Evolutionary conservation across 2,888 invertebrate genomes (phyloP).

Genomic region (Caenorhabditis macrosperma): DNA sequence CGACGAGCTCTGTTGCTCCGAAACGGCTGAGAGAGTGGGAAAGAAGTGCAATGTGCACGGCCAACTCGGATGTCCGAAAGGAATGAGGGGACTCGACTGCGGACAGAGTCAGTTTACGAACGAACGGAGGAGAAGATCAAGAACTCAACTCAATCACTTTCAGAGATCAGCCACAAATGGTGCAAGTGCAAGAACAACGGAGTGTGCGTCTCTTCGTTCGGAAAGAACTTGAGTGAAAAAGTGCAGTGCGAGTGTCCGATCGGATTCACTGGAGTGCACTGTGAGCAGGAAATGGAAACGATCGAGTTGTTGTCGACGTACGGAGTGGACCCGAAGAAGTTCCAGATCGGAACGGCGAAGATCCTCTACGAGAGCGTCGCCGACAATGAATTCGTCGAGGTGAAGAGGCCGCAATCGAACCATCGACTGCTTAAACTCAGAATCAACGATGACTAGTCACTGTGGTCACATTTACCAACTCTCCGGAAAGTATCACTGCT

Average conservation of each 20-base stretch:
- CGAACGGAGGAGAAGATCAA: background rate
- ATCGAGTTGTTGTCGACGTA: constrained; percentile 29
- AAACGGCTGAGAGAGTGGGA: constrained; percentile 30
- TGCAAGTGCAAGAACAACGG: constrained; percentile 41
- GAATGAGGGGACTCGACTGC: constrained; percentile 29
- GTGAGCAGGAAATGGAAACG: constrained; percentile 11
- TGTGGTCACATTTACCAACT: too few relatives aligned
- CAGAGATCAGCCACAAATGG: constrained; percentile 25
- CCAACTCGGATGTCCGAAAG: constrained; percentile 25
- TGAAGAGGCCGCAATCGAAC: constrained; percentile 18
- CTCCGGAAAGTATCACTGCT: too few relatives aligned
- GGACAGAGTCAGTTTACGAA: background rate
- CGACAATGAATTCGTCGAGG: constrained; percentile 40
- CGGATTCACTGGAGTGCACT: constrained; percentile 25
- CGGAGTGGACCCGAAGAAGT: constrained; percentile 42
- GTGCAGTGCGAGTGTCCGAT: constrained; percentile 23
- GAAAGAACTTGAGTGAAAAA: constrained; percentile 36
- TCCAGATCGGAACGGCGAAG: constrained; percentile 36
- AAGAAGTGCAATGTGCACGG: constrained; percentile 32
- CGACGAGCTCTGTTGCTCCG: constrained; percentile 39
- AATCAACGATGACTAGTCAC: constrained; percentile 32
- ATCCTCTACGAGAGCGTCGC: constrained; percentile 44
- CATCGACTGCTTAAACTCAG: constrained; percentile 35
- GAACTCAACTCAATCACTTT: background rate
- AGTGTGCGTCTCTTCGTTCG: constrained; percentile 36